Evolutionary conservation across 2,113 vertebrate species (phyloP), one percentile per base, ranked within the genome.

Genomic region (Pseudolaguvia tuberculata): DNA sequence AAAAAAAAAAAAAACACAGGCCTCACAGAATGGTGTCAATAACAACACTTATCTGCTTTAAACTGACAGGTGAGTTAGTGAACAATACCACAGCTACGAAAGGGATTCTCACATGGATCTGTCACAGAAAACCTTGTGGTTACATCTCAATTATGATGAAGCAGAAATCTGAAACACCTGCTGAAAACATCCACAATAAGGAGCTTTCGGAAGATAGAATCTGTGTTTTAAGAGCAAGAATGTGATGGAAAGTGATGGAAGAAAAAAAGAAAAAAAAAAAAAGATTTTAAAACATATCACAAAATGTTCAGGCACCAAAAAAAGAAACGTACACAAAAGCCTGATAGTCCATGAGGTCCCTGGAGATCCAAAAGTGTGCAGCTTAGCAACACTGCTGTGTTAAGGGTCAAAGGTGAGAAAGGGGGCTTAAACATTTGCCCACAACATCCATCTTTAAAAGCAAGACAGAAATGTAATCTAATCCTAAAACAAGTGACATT

Each of bases 371-470:
- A 17, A 61, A 23, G 58, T 18, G 45, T 15, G 27, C 23, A 57
- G 47, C n/a, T 58, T 29, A 58, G 20, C 52, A 80, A 29, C 58
- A 75, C 53, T 27, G 70, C 48, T 31, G 51, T 51, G 31, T 42
- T n/a, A n/a, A 21, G 48, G 75, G 52, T 78, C 76, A 75, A 67
- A 75, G 72, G 72, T 78, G 67, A 78, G 25, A 18, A 31, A 63
- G 29, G 57, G 50, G 70, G 39, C 29, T 42, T 20, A 50, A 27
- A 50, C 3, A 31, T 66, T 25, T 17, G 2, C 70, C 23, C n/a
- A 18, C 45, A 8, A 21, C 29, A 81, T 77, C 45, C 10, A 74
- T 78, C 79, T 66, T 74, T 14, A 2, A 52, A 78, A 70, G 42
- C 4, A 31, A 48, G 59, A 77, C 9, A 9, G 7, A 29, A 77